Evolutionary conservation across 2,113 vertebrate genomes (phyloP), one percentile per base, ranked within the genome.

Genomic region (Mastomys natalensis): DNA sequence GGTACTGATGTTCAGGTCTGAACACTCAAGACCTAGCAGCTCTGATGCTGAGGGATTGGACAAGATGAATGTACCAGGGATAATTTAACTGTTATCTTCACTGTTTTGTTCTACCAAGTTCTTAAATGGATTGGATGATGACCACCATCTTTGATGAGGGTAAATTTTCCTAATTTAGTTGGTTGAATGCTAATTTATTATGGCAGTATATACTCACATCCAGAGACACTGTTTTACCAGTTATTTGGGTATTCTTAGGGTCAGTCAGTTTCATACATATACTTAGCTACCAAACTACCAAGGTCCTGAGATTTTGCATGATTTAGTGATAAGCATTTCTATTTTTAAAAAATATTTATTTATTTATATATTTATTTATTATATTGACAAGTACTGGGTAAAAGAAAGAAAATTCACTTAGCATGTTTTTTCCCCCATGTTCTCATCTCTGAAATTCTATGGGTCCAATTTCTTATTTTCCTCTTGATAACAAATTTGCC

Each of bases 351-450:
- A 34, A 34, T 31, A 34, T 31, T 62, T 31, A 31, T 66, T 31
- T 66, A 31, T 64, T 64, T 31, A 66, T 31, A 3, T 66, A 68
- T 93, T 96, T 40, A 19, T 86, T 53, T 92, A 29, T n/a, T 37
- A 70, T 37, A 90, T 13, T 17, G 84, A 6, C 85, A 55, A 68
- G 34, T 37, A 37, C 3, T 88, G 26, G 29, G 43, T 45, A 40
- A 53, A 70, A 86, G 66, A 93, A 87, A 94, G 62, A 87, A 88
- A 95, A 93, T 76, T 70, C 48, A 93, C 58, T 85, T 34, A 81
- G 53, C 53, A 82, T 81, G 17, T n/a, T 26, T 91, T 48, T 5
- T 9, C 51, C 48, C 51, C 40, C 51, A 22, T 85, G 19, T 74
- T 72, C 76, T 55, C 76, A 93, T 16, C 93, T 95, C 62, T 82